Evolutionary conservation across 2,113 vertebrate genomes (phyloP).

Genomic region (Hiodon tergisus): DNA sequence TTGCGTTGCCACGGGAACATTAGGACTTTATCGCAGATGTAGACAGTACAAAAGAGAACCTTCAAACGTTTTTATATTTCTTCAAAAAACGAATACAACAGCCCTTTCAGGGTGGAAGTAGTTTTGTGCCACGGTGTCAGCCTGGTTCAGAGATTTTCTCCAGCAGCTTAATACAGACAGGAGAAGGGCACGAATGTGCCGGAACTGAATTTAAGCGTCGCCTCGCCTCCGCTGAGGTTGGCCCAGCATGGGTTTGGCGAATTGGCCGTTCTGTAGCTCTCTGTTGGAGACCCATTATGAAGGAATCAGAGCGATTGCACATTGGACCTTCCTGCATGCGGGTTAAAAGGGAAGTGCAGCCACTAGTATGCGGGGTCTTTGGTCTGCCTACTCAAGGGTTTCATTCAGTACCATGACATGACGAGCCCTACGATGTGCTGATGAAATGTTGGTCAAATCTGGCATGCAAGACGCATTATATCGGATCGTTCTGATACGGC

Average conservation of each 20-base stretch:
- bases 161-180: slow-evolving; percentile 7
- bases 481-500: slow-evolving; percentile 18
- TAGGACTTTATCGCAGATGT: too few relatives aligned
- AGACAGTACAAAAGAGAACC: too few relatives aligned
- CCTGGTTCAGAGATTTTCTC: slow-evolving; percentile 9
- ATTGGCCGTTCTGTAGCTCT: slow-evolving; percentile 33
- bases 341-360: slow-evolving; percentile 28
- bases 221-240: slow-evolving; percentile 11
- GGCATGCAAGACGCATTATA: slow-evolving; percentile 28
- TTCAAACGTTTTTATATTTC: too few relatives aligned
- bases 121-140: slow-evolving; percentile 32
- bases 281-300: slow-evolving; percentile 14
- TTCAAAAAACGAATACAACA: too few relatives aligned
- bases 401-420: slow-evolving; percentile 29
- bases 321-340: slow-evolving; percentile 37
- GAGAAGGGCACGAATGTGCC: not conserved
- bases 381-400: slow-evolving; percentile 23
- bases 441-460: slow-evolving; percentile 34
- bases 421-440: slow-evolving; percentile 31
- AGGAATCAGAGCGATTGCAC: slow-evolving; percentile 15
- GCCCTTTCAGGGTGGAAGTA: slow-evolving; percentile 9
- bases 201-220: slow-evolving; percentile 14
- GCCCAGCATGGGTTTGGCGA: slow-evolving; percentile 5
- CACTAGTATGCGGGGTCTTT: slow-evolving; percentile 16
- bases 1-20: too few relatives aligned